Evolutionary conservation across 2,113 vertebrate genomes (phyloP), one percentile per base, ranked within the genome.

Genomic region (Chaetodon trifascialis): DNA sequence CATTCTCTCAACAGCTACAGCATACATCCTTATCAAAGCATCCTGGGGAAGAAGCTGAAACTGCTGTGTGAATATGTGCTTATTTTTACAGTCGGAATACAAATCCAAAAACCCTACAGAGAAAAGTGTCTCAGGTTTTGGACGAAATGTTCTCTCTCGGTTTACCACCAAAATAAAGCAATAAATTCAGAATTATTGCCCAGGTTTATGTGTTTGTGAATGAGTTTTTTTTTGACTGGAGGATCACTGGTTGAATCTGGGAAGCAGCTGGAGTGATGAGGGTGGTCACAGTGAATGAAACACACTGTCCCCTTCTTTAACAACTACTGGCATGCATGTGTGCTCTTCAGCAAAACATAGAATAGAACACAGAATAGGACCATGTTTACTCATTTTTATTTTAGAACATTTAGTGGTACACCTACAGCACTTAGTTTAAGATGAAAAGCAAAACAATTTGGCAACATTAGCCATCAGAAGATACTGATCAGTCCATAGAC

Each of bases 1-100:
- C 44, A 78, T 60, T 56, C 38, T 74, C 21, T 40, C 21, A 30
- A 36, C 59, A 65, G 67, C 59, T 16, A 3, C 19, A 19, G 68
- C 11, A 38, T 16, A 10, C 36, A 11, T 51, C 72, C 54, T 46
- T 47, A 60, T 76, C 40, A 36, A 15, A 68, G 38, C 2, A 21
- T 69, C 47, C 47, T 68, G 68, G 55, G 51, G 47, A 1, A 8
- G 19, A 16, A 56, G 40, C 51, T 38, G 58, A 25, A 49, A 8
- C 67, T 34, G 42, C 46, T 25, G 79, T 9, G 30, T 16, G 60
- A n/a, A 30, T 51, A 66, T 59, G 51, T 6, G 51, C 15, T 16
- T 17, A 21, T 42, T n/a, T 67, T 42, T 67, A 23, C 4, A 54
- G 55, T 2, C 19, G 51, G 12, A 72, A 65, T 25, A 59, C 59